Evolutionary conservation across 2,797 vertebrate species (phyloP).

Genomic region (Vultur gryphus): DNA sequence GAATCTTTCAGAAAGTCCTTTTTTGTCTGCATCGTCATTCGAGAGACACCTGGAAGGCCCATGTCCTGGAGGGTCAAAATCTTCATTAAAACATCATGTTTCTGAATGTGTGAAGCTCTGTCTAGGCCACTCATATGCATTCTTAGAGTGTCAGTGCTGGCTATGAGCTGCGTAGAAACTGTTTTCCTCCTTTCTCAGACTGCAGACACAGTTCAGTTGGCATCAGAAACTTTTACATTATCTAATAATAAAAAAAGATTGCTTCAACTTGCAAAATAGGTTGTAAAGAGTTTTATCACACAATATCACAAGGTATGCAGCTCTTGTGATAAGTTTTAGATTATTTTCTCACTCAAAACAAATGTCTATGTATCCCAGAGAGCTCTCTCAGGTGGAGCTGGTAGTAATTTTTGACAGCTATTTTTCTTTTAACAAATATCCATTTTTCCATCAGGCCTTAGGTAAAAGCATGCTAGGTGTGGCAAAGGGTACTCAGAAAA

Average conservation of each 20-base stretch:
- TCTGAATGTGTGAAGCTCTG: not conserved
- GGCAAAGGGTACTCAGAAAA: not conserved
- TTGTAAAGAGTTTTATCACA: not conserved
- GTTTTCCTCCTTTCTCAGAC: not conserved
- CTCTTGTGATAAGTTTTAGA: not conserved
- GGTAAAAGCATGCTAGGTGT: not conserved
- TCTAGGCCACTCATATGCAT: fast-evolving
- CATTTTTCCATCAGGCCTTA: not conserved
- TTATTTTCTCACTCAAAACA: not conserved
- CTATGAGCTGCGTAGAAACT: not conserved
- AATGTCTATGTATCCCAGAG: not conserved
- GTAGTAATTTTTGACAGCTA: not conserved
- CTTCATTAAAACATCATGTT: not conserved
- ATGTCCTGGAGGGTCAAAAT: not conserved
- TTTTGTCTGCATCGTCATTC: not conserved
- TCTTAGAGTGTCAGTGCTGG: not conserved
- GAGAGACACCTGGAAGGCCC: not conserved
- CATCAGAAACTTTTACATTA: not conserved
- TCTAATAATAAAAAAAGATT: not conserved
- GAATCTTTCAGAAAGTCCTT: not conserved
- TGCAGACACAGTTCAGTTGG: not conserved
- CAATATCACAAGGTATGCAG: not conserved
- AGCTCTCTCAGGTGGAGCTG: not conserved
- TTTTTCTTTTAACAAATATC: not conserved
- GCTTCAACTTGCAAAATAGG: not conserved